Percentiles rank a stretch among this genome's conserved stretches.
phyloP scores from a whole-genome alignment of 2,888 invertebrate genomes.

The Perizoma flavofasciatum region DNA sequence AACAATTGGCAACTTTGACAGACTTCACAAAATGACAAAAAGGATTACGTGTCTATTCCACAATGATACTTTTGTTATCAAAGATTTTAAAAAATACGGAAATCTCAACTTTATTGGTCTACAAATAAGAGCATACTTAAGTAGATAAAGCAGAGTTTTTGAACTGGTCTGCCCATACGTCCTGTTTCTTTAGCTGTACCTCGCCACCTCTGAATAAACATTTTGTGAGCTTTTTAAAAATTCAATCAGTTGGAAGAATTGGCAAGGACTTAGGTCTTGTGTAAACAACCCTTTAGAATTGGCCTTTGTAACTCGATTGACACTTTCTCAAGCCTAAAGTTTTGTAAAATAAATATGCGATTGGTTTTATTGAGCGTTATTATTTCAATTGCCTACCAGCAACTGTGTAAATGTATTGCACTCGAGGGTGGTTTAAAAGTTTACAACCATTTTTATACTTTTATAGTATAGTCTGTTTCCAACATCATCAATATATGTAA shows the following conservation, averaged over 20 bases:
- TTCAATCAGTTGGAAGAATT: conserved; percentile 61
- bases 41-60: conserved; percentile 59
- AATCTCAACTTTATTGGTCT: conserved; percentile 46
- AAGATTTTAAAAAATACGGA: neutral
- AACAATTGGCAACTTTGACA: conserved; percentile 80
- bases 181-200: conserved; percentile 70
- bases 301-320: conserved; percentile 54
- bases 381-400: conserved; percentile 35
- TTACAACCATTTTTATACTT: neutral
- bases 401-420: conserved; percentile 24
- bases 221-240: conserved; percentile 53
- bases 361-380: conserved; percentile 25
- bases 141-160: conserved; percentile 18
- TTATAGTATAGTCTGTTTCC: neutral
- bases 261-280: conserved; percentile 58
- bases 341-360: conserved; percentile 50
- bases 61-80: conserved; percentile 13
- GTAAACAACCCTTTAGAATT: conserved; percentile 69
- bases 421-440: conserved; percentile 1
- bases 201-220: conserved; percentile 69
- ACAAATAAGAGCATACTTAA: conserved; percentile 32
- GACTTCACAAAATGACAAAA: conserved; percentile 70
- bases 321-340: conserved; percentile 44
- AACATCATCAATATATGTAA: too few species aligned
- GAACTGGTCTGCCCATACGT: conserved; percentile 39